Percentiles rank a stretch among this genome's conserved stretches.
Conservation (phyloP, 2,797 vertebrate genomes). For the Psittacula derbiana region DNA sequence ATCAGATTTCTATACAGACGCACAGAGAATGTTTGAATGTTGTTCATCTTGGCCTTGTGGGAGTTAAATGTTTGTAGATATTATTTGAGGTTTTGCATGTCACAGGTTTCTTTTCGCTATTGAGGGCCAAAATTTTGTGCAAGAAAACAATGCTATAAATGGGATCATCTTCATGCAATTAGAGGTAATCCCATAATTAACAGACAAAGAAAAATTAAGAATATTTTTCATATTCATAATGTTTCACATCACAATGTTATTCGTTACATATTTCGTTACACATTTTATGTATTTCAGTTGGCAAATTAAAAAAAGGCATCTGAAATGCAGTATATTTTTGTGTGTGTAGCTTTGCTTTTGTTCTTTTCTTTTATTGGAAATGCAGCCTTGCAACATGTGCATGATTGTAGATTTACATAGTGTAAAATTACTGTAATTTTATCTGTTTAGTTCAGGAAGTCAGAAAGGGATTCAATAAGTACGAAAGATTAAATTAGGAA, state of each 20-base stretch:
- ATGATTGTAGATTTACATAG: constrained; percentile 37
- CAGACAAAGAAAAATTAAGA: background rate
- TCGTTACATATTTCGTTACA: background rate
- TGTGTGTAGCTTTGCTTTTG: background rate
- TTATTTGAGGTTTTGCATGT: background rate
- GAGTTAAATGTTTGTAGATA: background rate
- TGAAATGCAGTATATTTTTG: background rate
- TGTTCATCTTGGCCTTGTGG: background rate
- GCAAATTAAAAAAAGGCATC: background rate
- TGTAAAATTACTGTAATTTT: constrained; percentile 38
- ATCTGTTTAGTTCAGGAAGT: constrained; percentile 13
- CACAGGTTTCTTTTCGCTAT: background rate
- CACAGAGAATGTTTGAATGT: background rate
- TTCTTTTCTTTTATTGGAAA: background rate
- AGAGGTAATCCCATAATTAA: background rate
- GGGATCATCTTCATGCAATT: background rate
- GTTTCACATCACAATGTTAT: background rate
- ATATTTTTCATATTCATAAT: background rate
- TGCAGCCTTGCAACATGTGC: constrained; percentile 33
- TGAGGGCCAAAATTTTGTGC: background rate
- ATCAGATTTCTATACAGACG: background rate
- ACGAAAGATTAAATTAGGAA: background rate
- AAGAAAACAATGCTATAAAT: background rate
- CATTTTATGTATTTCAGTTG: background rate
- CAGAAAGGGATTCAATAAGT: background rate